These are phyloP conservation scores for Crepidodera aurea DNA, from an alignment of 2,888 invertebrate species.

Conservation along the genomic window DNA sequence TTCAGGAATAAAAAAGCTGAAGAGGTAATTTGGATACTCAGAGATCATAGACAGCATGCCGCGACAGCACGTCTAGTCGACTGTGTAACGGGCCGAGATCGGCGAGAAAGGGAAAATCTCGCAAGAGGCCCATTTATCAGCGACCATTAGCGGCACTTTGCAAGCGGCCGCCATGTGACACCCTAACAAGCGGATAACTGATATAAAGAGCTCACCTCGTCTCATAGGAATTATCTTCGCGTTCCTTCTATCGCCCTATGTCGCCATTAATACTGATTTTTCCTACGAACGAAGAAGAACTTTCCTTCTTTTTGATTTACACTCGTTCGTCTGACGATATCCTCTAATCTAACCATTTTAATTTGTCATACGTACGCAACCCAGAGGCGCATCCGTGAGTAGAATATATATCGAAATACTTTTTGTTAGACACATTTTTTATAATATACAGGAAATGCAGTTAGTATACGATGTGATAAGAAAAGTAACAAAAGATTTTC, in stretches of 20 bases:
- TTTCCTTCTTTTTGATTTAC: slow-evolving; percentile 19
- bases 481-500: no score
- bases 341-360: slow-evolving; percentile 5
- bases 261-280: slow-evolving; percentile 41
- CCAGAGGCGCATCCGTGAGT: background rate
- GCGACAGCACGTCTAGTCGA: slow-evolving; percentile 14
- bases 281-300: slow-evolving; percentile 12
- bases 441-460: no score
- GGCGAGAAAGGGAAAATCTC: slow-evolving; percentile 26
- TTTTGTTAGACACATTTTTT: no score
- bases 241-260: slow-evolving; percentile 44
- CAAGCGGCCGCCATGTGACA: slow-evolving; percentile 54
- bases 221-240: slow-evolving; percentile 55
- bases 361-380: background rate
- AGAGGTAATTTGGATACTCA: background rate
- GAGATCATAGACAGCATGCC: background rate
- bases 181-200: slow-evolving; percentile 58
- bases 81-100: background rate
- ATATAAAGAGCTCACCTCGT: slow-evolving; percentile 58
- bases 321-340: slow-evolving; percentile 1
- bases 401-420: no score
- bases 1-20: no score
- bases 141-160: slow-evolving; percentile 57
- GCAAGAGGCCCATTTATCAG: slow-evolving; percentile 55
- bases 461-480: no score